Base-by-base conservation (phyloP, 2,113 vertebrate species). In the Hemiprocne comata region DNA sequence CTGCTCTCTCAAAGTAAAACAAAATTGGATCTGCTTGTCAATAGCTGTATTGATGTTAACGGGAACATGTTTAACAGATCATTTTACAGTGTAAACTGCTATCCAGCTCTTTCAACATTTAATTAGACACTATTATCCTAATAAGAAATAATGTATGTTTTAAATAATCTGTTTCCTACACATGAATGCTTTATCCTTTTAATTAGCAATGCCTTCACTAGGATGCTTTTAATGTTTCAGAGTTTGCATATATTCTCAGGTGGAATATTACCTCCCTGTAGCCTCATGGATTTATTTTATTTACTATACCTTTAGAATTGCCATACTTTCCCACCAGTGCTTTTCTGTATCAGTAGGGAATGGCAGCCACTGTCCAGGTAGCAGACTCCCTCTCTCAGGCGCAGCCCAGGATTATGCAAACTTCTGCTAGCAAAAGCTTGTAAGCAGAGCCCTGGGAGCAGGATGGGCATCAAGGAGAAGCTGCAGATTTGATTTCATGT, bases 1-100 rank as follows among this genome's bases (percentile, higher is more conserved):
- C 97, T 90, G 87, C 94, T 95, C 78, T 86, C 96, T 97, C 89
- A 90, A 95, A 98, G 96, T 90, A 96, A 97, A 97, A 66, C 95
- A 95, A 94, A 98, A 98, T 97, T 98, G 96, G 94, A 93, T 97
- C 93, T 94, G 94, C 84, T 97, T 90, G 91, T 98, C 97, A 98
- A 96, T 95, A 94, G 94, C 65, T 61, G 91, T 92, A 95, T 93
- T 97, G 98, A 98, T 95, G 93, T 93, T 95, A 94, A 95, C 8
- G 58, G 80, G 95, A 97, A 97, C 82, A 94, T 95, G 88, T 96
- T 95, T 97, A 97, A 96, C 87, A 87, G 91, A 96, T 97, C 94
- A 95, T 94, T 96, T 98, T 96, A 91, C 66, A 97, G 89, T 93
- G 89, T 96, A 97, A 96, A 97, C 93, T 83, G 64, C 95, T 95